Evolutionary conservation across 2,888 invertebrate species (phyloP), one percentile per base, ranked within the genome.

Genomic region (Phasia obesa): DNA sequence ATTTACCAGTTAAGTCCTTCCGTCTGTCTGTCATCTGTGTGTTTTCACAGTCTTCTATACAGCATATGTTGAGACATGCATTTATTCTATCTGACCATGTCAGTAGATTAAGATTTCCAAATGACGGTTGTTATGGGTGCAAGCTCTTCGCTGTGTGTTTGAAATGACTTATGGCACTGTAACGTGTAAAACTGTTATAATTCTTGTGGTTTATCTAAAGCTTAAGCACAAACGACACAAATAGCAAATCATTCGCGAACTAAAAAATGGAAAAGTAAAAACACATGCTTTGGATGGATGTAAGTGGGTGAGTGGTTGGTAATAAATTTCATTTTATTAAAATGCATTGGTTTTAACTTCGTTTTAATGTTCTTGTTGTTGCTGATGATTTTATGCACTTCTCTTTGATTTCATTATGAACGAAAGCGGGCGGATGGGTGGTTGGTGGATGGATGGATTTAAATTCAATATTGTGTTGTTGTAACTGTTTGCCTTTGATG

Each of bases 171-270:
- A 88, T 89, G 89, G 85, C 88, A 87, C 88, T 86, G 85, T 89
- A 85, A 88, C 89, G 90, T 90, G 90, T 88, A 89, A 89, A 89
- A 85, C 88, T 88, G 88, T 86, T 88, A 89, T 89, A 89, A 87
- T 87, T 89, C 88, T 87, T 90, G 90, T 65, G 89, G 89, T 89
- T 88, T 76, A 79, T 79, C 71, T 76, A 57, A 9, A 75, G 38
- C 62, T 55, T 23, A 15, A 57, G n/a, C 49, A 57, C n/a, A 47
- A 51, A 76, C 59, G 27, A 42, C 67, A 59, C 35, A 65, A 67
- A 27, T 55, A 38, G 21, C 27, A 49, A 77, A 67, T 69, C 62
- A 62, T n/a, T n/a, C 17, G 47, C 19, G 62, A 19, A 53, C n/a
- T 6, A 75, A 17, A n/a, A 55, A 47, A 64, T 21, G 11, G 0